Conservation (phyloP, 2,113 vertebrate species). For the Chlorodrepanis virens region DNA sequence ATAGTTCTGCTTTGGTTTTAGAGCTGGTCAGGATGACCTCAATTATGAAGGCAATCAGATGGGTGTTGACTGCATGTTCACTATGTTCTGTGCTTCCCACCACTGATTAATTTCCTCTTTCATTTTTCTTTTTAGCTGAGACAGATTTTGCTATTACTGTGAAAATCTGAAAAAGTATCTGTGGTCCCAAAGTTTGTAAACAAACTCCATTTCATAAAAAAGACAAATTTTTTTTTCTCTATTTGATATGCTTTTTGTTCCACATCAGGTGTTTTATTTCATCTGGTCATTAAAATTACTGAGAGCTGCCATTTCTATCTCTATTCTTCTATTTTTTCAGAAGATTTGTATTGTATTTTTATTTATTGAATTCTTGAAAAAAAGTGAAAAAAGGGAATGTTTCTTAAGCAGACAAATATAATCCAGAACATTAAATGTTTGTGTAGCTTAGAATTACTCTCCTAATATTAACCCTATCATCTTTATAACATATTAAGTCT, state of each 20-base stretch:
- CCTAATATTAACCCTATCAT: background rate
- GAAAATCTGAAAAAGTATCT: background rate
- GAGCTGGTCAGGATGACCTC: background rate
- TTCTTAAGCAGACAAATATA: background rate
- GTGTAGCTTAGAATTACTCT: background rate
- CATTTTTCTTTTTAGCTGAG: background rate
- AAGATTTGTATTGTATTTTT: background rate
- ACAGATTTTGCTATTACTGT: background rate
- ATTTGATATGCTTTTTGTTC: background rate
- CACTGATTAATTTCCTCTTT: background rate
- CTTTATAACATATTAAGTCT: background rate
- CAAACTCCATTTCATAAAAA: background rate
- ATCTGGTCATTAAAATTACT: background rate
- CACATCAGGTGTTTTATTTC: background rate
- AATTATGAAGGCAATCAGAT: background rate
- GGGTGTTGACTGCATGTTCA: background rate
- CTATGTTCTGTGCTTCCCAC: background rate
- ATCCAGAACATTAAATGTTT: background rate
- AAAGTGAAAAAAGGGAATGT: background rate
- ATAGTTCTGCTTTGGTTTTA: background rate
- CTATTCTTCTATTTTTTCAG: background rate
- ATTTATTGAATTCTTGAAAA: background rate
- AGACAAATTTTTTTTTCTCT: too few relatives aligned
- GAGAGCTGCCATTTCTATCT: background rate
- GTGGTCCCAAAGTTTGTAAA: background rate